These are phyloP conservation scores for Atherinosoma microstoma DNA, from an alignment of 2,797 vertebrate species.

Conservation along the genomic window DNA sequence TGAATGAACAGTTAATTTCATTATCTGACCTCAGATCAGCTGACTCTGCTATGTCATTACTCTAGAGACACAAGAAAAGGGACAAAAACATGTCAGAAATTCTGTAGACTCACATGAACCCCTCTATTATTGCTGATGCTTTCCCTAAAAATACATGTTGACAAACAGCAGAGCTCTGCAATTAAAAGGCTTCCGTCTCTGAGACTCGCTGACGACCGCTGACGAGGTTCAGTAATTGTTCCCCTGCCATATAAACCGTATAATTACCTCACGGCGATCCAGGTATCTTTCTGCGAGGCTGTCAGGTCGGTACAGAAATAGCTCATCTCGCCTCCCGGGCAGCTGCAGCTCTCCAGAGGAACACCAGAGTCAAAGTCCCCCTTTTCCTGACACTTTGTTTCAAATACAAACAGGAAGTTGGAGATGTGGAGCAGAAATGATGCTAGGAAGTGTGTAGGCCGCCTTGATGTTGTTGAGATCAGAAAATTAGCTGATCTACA, in stretches of 20 bases:
- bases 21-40: conserved; percentile 38
- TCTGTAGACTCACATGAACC: conserved; percentile 16
- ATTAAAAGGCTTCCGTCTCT: conserved; percentile 60
- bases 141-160: conserved; percentile 68
- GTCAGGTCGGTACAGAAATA: conserved; percentile 56
- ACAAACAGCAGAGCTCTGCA: conserved; percentile 67
- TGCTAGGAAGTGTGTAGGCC: conserved; percentile 35
- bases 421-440: conserved; percentile 40
- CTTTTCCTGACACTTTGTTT: conserved; percentile 55
- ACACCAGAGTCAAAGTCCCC: conserved; percentile 3
- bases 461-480: conserved; percentile 15
- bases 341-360: conserved; percentile 38
- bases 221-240: conserved; percentile 58
- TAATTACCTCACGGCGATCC: conserved; percentile 63
- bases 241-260: conserved; percentile 55
- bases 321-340: conserved; percentile 26
- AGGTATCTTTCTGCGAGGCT: conserved; percentile 26
- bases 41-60: conserved; percentile 15
- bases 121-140: conserved; percentile 52
- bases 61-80: neutral
- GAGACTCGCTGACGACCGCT: conserved; percentile 43
- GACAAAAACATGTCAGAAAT: conserved; percentile 1
- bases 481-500: conserved; percentile 19
- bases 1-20: conserved; percentile 16
- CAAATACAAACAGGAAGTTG: conserved; percentile 63